Percentiles rank a stretch among this genome's conserved stretches.
phyloP scores from a whole-genome alignment of 2,113 vertebrate genomes.

The Ochotona curzoniae region DNA sequence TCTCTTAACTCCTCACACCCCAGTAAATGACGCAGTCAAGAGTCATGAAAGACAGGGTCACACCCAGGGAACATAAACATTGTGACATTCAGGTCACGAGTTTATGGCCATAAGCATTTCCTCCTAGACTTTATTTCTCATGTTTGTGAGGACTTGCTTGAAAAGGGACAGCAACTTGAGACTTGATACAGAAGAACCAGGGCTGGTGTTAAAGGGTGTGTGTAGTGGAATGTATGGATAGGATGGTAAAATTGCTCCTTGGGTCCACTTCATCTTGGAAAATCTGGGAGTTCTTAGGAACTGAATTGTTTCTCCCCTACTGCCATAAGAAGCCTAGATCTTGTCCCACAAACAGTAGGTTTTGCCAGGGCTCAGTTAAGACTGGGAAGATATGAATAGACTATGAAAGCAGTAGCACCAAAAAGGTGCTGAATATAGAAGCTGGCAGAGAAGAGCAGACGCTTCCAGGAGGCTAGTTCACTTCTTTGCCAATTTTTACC shows the following conservation, averaged over 20 bases:
- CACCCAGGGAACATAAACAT: background rate
- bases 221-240: background rate
- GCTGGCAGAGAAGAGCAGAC: background rate
- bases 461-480: background rate
- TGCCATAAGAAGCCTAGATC: background rate
- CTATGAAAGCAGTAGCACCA: background rate
- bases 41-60: background rate
- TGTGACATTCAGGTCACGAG: constrained; percentile 2
- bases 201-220: background rate
- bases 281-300: constrained; percentile 26
- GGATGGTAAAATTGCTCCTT: background rate
- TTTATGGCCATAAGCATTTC: background rate
- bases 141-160: background rate
- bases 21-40: background rate
- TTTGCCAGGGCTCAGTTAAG: background rate
- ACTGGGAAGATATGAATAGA: background rate
- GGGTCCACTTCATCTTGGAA: background rate
- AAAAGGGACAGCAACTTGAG: background rate
- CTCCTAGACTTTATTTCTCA: background rate
- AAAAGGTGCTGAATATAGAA: background rate
- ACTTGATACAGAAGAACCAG: too few species aligned
- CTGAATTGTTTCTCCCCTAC: background rate
- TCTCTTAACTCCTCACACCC: background rate
- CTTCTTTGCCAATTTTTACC: background rate
- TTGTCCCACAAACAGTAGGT: background rate